Evolutionary conservation across 1,140 invertebrate genomes (phyloP), one percentile per base, ranked within the genome.

Genomic region (Drosophila orosa): DNA sequence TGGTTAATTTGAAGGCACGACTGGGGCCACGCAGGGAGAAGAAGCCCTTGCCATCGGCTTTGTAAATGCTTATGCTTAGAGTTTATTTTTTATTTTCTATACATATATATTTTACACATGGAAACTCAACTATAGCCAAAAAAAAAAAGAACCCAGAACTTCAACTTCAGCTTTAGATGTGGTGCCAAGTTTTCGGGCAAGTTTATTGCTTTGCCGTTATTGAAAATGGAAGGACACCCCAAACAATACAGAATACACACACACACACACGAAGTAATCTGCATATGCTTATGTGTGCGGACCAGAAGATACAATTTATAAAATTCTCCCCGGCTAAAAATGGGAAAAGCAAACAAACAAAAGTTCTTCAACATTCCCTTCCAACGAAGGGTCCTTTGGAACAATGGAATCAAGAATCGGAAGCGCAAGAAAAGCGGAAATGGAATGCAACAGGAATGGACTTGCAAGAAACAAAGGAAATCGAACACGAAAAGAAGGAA

Each of bases 1-100:
- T 98, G 13, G 17, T 33, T 8, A 31, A 31, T 8, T 19, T 50
- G 12, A 10, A 50, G 3, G 2, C 17, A 0, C 19, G 13, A 13
- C 17, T 50, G 12, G 8, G 17, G 12, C 10, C 12, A 1, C 47
- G 19, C 17, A 7, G 27, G 27, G 47, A 31, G 27, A 31, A 13
- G 0, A 50, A n/a, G 2, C 27, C 27, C 0, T 13, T 50, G n/a
- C n/a, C 45, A 3, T 3, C n/a, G 9, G 25, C 12, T 8, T 24
- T 3, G 3, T 45, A 15, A 24, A 24, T 22, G 2, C 8, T 13
- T 1, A 7, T 12, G 17, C 9, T 19, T n/a, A n/a, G n/a, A 5
- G 17, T 19, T 1, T n/a, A n/a, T 15, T 13, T 22, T 45, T 24
- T 24, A 45, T 9, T 45, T 15, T 45, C 3, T 7, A n/a, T 37